Evolutionary conservation across 2,888 invertebrate species (phyloP).

Genomic region (Polyommatus iphigenia): DNA sequence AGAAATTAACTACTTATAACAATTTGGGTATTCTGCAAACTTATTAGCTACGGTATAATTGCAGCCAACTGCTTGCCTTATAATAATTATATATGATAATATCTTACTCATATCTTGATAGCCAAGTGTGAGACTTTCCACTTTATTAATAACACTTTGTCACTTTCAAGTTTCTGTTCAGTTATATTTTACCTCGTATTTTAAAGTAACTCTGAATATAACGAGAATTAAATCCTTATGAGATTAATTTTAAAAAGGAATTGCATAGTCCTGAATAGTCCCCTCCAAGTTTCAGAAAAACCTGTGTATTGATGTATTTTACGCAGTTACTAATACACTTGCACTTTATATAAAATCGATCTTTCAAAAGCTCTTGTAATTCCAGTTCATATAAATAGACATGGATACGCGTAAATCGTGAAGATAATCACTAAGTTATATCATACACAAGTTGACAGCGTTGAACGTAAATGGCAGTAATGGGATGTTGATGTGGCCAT

Average conservation of each 20-base stretch:
- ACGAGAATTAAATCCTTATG: too few species aligned
- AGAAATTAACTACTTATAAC: too few species aligned
- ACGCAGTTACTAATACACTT: too few species aligned
- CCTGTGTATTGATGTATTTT: too few species aligned
- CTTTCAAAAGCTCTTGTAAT: neutral
- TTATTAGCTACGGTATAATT: neutral
- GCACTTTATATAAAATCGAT: too few species aligned
- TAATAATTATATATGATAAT: neutral
- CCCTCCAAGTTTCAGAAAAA: too few species aligned
- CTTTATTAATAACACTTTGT: neutral
- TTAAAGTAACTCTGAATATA: too few species aligned
- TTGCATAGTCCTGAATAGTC: too few species aligned
- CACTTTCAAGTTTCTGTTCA: neutral
- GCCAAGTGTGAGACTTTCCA: neutral
- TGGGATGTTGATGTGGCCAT: conserved; percentile 39
- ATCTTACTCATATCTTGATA: neutral
- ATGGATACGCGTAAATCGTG: neutral
- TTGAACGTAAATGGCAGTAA: conserved; percentile 37
- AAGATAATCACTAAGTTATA: conserved; percentile 27
- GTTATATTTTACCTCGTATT: too few species aligned
- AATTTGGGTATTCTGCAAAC: neutral
- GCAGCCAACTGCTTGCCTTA: neutral
- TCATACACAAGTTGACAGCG: conserved; percentile 34
- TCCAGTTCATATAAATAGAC: neutral
- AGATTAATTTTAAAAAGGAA: too few species aligned